These are phyloP conservation scores for Eucera pruinosa DNA, from an alignment of 2,888 invertebrate genomes.

Conservation along the genomic window DNA sequence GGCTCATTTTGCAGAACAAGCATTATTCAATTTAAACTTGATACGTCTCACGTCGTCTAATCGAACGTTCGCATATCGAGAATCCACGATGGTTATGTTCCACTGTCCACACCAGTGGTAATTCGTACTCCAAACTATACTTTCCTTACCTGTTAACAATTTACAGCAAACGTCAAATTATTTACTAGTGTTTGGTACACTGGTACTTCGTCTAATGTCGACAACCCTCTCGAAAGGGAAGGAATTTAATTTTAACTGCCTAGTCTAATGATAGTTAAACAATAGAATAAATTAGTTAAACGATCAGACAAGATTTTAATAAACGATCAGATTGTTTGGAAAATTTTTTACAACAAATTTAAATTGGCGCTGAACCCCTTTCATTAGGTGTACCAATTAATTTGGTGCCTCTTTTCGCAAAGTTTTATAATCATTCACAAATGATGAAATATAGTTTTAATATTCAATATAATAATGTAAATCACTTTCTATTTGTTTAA, in stretches of 20 bases:
- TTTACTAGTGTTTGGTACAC: not conserved
- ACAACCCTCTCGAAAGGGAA: not conserved
- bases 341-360: too few species aligned
- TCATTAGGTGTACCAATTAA: too few species aligned
- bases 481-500: too few species aligned
- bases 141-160: slow-evolving; percentile 28
- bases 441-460: too few species aligned
- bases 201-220: not conserved
- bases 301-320: too few species aligned
- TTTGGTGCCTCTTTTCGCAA: too few species aligned
- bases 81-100: not conserved
- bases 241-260: not conserved
- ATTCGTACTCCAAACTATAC: slow-evolving; percentile 38
- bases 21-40: slow-evolving; percentile 75
- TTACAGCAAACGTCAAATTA: slow-evolving; percentile 5
- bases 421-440: too few species aligned
- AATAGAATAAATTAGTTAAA: too few species aligned
- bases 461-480: too few species aligned
- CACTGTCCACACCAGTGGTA: not conserved
- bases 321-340: too few species aligned
- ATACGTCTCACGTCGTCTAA: slow-evolving; percentile 57
- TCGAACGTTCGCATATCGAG: slow-evolving; percentile 60
- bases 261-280: too few species aligned
- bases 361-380: too few species aligned
- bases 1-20: slow-evolving; percentile 66